phyloP scores from a whole-genome alignment of 1,140 invertebrate genomes.

The Dryas iulia region DNA sequence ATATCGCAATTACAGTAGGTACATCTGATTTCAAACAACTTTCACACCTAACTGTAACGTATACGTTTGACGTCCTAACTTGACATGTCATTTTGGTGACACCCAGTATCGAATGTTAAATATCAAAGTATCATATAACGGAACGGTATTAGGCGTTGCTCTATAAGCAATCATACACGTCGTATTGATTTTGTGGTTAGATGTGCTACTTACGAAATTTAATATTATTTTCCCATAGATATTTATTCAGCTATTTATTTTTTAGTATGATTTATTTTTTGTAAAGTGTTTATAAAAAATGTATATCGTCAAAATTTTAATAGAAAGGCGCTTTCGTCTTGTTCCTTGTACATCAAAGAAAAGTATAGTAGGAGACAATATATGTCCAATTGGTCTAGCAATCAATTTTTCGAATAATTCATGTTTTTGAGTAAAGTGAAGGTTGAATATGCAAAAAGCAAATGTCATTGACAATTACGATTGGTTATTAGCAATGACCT shows the following conservation, averaged over 20 bases:
- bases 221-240: conserved; percentile 3
- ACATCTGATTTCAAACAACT: conserved; percentile 15
- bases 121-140: conserved; percentile 38
- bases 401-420: too few relatives aligned
- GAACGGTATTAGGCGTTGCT: conserved; percentile 45
- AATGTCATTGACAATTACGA: too few relatives aligned
- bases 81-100: conserved; percentile 38
- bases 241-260: neutral
- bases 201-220: conserved; percentile 18
- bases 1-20: conserved; percentile 1
- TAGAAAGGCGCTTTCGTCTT: too few relatives aligned
- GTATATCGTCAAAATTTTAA: too few relatives aligned
- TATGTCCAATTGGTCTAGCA: too few relatives aligned
- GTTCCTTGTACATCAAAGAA: too few relatives aligned
- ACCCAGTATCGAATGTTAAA: conserved; percentile 41
- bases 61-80: conserved; percentile 36
- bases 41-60: conserved; percentile 24
- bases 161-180: conserved; percentile 39
- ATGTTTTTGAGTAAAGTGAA: too few relatives aligned
- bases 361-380: too few relatives aligned
- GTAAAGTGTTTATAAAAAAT: too few relatives aligned
- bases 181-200: conserved; percentile 48
- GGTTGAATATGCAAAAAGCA: too few relatives aligned
- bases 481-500: too few relatives aligned
- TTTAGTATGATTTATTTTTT: neutral